A percentile compares a stretch with the other conserved stretches of the same genome.
phyloP scores from a whole-genome alignment of 2,113 vertebrate species.

The Neolamprologus caudopunctatus region DNA sequence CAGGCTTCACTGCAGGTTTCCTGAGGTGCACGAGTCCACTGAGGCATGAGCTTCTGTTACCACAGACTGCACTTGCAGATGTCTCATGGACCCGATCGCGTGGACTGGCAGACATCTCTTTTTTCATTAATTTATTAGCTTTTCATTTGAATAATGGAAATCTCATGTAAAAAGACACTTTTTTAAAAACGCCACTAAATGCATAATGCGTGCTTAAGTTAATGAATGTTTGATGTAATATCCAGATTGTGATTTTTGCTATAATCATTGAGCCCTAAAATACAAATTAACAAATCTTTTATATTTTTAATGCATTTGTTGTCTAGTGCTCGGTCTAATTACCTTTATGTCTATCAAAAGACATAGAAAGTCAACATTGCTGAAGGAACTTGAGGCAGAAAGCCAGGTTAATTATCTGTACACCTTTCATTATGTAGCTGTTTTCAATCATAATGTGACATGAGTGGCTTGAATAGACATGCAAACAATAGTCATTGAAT shows the following conservation, averaged over 20 bases:
- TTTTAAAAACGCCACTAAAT: not conserved
- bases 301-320: not conserved
- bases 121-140: not conserved
- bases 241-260: not conserved
- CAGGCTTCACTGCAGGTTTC: not conserved
- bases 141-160: not conserved
- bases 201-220: not conserved
- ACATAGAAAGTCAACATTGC: not conserved
- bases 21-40: not conserved
- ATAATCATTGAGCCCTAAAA: not conserved
- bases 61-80: not conserved
- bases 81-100: not conserved
- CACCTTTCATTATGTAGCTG: not conserved
- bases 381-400: not conserved
- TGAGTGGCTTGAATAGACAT: not conserved
- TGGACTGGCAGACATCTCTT: not conserved
- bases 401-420: not conserved
- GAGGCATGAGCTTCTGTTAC: not conserved
- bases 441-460: not conserved
- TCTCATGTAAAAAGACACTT: not conserved
- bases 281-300: not conserved
- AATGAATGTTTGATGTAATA: not conserved
- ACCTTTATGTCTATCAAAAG: not conserved
- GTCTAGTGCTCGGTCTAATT: not conserved
- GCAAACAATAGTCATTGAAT: not conserved